phyloP scores from a whole-genome alignment of 2,113 vertebrate genomes.

The Podiceps cristatus region DNA sequence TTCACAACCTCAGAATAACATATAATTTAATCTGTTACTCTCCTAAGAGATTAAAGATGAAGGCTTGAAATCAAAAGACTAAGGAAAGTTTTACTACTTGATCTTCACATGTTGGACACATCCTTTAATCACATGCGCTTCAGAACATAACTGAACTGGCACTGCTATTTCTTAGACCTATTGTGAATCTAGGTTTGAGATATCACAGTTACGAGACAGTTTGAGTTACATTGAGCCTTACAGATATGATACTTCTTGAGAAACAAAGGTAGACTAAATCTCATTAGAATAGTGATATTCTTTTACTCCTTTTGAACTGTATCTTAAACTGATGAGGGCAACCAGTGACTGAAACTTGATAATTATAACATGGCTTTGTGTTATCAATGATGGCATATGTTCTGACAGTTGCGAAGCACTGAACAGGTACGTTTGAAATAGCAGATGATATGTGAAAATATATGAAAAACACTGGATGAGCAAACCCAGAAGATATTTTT shows the following conservation, averaged over 20 bases:
- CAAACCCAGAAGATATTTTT: not conserved
- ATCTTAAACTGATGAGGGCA: not conserved
- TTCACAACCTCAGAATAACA: not conserved
- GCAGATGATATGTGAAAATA: not conserved
- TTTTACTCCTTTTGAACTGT: not conserved
- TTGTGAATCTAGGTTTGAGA: not conserved
- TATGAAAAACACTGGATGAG: not conserved
- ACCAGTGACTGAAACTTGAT: not conserved
- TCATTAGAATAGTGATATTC: not conserved
- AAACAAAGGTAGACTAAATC: not conserved
- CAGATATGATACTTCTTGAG: not conserved
- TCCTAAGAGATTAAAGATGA: not conserved
- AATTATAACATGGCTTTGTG: not conserved
- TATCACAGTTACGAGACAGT: not conserved
- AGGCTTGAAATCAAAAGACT: not conserved
- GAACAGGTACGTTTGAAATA: not conserved
- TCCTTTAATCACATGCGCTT: not conserved
- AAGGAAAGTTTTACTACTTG: not conserved
- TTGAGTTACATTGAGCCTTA: not conserved
- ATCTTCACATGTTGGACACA: not conserved
- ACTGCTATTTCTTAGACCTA: not conserved
- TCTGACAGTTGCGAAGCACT: not conserved
- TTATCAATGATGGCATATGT: not conserved
- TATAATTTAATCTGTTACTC: not conserved
- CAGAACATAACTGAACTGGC: not conserved